Evolutionary conservation across 1,140 invertebrate species (phyloP).

Genomic region (Drosophila gunungcola): DNA sequence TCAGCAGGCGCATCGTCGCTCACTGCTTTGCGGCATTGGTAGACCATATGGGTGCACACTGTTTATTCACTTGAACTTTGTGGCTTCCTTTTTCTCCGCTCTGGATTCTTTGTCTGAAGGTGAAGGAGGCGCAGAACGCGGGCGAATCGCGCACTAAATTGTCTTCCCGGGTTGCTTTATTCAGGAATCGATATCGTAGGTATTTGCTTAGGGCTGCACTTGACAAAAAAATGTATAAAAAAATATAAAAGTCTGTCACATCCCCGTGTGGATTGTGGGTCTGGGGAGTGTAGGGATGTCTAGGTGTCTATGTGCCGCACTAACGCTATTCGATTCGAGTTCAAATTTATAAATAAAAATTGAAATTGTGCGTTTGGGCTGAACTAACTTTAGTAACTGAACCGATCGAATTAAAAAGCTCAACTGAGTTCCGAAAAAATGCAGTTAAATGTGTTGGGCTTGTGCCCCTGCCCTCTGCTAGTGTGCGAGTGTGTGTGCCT

Average conservation of each 20-base stretch:
- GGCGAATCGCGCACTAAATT: constrained; percentile 22
- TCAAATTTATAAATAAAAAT: constrained; percentile 33
- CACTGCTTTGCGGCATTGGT: constrained; percentile 16
- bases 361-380: constrained; percentile 72
- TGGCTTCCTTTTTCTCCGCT: constrained; percentile 7
- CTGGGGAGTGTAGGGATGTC: neutral
- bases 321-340: constrained; percentile 8
- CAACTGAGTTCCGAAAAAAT: constrained; percentile 85
- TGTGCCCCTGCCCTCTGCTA: constrained; percentile 41
- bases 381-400: constrained; percentile 84
- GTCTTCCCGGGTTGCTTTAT: neutral
- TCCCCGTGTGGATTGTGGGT: constrained; percentile 3
- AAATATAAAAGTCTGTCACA: constrained; percentile 4
- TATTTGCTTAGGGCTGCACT: constrained; percentile 8
- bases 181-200: neutral
- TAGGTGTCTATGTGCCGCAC: neutral
- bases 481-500: constrained; percentile 43
- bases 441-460: constrained; percentile 71
- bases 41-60: neutral
- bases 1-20: constrained; percentile 19
- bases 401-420: constrained; percentile 85
- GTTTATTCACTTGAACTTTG: neutral
- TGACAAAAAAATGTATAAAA: constrained; percentile 32
- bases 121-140: neutral
- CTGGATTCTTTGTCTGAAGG: neutral